Conservation (phyloP, 1,140 invertebrate species). For the Achroia grisella region DNA sequence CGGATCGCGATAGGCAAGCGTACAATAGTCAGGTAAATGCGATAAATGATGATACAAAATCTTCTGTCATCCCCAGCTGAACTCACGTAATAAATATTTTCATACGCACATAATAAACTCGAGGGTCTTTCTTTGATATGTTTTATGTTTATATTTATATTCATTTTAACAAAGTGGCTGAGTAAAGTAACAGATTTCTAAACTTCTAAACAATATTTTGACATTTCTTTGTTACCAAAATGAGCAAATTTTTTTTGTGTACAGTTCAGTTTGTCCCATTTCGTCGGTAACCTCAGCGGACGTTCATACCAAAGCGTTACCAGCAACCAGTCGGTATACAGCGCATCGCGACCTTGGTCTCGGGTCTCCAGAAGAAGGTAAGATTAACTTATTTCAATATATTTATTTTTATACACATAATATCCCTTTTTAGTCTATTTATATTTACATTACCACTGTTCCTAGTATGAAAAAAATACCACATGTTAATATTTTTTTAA, state of each 20-base stretch:
- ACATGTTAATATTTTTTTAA: no score
- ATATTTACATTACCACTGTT: no score
- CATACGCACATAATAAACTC: conserved; percentile 5
- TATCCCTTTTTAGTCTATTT: no score
- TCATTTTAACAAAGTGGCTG: no score
- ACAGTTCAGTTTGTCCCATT: conserved; percentile 70
- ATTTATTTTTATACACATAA: no score
- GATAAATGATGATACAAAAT: conserved; percentile 49
- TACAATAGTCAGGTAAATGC: conserved; percentile 61
- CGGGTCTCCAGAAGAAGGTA: conserved; percentile 76
- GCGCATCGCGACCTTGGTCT: conserved; percentile 75
- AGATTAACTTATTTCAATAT: conserved; percentile 13
- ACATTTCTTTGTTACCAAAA: conserved; percentile 40
- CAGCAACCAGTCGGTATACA: conserved; percentile 69
- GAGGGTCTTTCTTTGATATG: conserved; percentile 11
- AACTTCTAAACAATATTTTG: conserved; percentile 37
- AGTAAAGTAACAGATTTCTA: no score
- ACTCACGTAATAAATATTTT: conserved; percentile 59
- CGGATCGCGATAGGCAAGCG: conserved; percentile 45
- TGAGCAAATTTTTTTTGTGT: conserved; percentile 40
- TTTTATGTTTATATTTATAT: neutral
- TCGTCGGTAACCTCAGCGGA: conserved; percentile 71
- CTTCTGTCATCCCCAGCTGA: conserved; percentile 72
- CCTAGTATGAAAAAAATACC: no score
- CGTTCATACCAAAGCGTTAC: conserved; percentile 66